Percentiles rank a stretch among this genome's conserved stretches.
phyloP scores from a whole-genome alignment of 2,888 invertebrate genomes.

The Erannis defoliaria region DNA sequence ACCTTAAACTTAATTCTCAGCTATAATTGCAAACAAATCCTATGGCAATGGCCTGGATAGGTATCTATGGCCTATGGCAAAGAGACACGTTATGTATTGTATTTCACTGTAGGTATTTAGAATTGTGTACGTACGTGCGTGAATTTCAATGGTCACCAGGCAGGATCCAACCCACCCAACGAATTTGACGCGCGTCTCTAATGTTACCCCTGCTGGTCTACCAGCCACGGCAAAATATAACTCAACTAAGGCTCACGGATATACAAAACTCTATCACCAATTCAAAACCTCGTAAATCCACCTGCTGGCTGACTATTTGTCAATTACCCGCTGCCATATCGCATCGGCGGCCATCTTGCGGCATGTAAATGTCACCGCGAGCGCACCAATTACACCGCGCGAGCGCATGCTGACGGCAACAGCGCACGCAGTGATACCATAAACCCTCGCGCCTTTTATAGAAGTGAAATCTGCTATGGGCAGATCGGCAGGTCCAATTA shows the following conservation, averaged over 20 bases:
- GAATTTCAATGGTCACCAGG: no score
- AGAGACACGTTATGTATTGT: no score
- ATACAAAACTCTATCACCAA: slow-evolving; percentile 16
- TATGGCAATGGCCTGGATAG: no score
- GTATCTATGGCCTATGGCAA: no score
- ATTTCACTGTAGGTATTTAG: no score
- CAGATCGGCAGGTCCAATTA: slow-evolving; percentile 80
- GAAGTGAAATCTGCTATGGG: slow-evolving; percentile 73
- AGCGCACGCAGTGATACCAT: slow-evolving; percentile 80
- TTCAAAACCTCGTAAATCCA: slow-evolving; percentile 40
- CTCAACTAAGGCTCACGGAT: slow-evolving; percentile 11
- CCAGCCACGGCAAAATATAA: slow-evolving; percentile 19
- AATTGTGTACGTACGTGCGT: no score
- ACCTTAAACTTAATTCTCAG: no score
- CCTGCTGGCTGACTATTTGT: slow-evolving; percentile 69
- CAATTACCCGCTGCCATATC: slow-evolving; percentile 78
- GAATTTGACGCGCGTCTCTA: no score
- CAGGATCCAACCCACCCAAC: no score
- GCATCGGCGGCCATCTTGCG: slow-evolving; percentile 80
- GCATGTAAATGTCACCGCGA: slow-evolving; percentile 83
- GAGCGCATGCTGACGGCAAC: slow-evolving; percentile 78
- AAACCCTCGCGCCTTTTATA: slow-evolving; percentile 83
- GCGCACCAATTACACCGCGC: slow-evolving; percentile 84
- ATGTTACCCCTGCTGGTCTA: no score
- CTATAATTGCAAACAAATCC: no score